These are phyloP conservation scores for Choristoneura fumiferana DNA, from an alignment of 1,140 invertebrate species.

Conservation along the genomic window DNA sequence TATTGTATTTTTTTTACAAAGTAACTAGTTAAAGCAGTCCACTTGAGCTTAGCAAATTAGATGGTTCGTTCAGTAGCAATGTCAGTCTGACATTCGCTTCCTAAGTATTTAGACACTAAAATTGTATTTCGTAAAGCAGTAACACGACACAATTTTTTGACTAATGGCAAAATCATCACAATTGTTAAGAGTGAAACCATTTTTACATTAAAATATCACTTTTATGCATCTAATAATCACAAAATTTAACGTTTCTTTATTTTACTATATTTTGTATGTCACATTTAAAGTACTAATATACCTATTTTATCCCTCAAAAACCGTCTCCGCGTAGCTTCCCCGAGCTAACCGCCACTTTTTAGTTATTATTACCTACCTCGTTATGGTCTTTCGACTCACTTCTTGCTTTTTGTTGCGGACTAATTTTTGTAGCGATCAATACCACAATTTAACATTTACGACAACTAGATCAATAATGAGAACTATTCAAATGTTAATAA, in stretches of 20 bases:
- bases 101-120: slow-evolving; percentile 48
- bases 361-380: slow-evolving; percentile 42
- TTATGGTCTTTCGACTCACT: slow-evolving; percentile 44
- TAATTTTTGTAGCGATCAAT: slow-evolving; percentile 24
- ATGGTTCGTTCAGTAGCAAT: slow-evolving; percentile 39
- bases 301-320: slow-evolving; percentile 36
- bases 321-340: slow-evolving; percentile 44
- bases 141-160: slow-evolving; percentile 54
- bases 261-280: slow-evolving; percentile 43
- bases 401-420: slow-evolving; percentile 52
- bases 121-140: slow-evolving; percentile 36
- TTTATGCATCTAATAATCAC: slow-evolving; percentile 44
- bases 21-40: slow-evolving; percentile 32
- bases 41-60: slow-evolving; percentile 51
- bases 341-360: slow-evolving; percentile 39
- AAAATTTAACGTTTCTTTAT: slow-evolving; percentile 19
- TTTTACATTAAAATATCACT: slow-evolving; percentile 34
- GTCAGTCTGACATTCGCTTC: slow-evolving; percentile 44
- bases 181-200: slow-evolving; percentile 69
- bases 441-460: too few relatives aligned
- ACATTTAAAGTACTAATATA: slow-evolving; percentile 33
- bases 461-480: too few relatives aligned
- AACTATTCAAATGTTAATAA: too few relatives aligned
- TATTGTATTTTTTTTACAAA: slow-evolving; percentile 16
- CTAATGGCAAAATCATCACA: slow-evolving; percentile 76